Conservation (phyloP, 2,113 vertebrate genomes). For the Laticauda laticaudata region DNA sequence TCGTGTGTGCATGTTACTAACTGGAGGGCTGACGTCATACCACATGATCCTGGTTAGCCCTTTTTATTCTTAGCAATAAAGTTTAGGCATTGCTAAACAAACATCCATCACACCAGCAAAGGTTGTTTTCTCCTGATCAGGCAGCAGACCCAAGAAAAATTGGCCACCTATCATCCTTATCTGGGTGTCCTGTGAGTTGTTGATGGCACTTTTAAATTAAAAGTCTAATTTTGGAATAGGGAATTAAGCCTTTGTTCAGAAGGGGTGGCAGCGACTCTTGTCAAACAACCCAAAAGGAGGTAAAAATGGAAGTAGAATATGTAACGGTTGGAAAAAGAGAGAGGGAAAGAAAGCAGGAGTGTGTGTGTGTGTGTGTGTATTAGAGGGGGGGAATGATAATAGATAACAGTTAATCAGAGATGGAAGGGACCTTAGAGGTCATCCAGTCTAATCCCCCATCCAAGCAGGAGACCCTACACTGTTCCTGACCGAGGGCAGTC, state of each 20-base stretch:
- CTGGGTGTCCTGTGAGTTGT: background rate
- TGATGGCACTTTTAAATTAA: background rate
- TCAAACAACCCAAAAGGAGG: slow-evolving; percentile 20
- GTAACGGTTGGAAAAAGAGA: background rate
- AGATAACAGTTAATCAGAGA: too few relatives aligned
- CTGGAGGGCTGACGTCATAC: slow-evolving; percentile 35
- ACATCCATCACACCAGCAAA: slow-evolving; percentile 41
- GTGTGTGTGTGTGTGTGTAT: too few relatives aligned
- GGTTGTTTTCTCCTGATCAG: slow-evolving; percentile 36
- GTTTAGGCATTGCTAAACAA: slow-evolving; percentile 45
- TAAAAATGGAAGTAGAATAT: background rate
- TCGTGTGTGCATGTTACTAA: background rate
- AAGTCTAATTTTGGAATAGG: slow-evolving; percentile 41
- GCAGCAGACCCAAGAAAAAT: slow-evolving; percentile 3
- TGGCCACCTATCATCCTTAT: background rate
- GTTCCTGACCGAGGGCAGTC: too few relatives aligned
- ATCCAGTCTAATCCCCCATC: too few relatives aligned
- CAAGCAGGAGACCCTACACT: too few relatives aligned
- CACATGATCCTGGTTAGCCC: slow-evolving; percentile 46
- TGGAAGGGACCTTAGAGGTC: too few relatives aligned
- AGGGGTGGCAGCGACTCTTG: slow-evolving; percentile 3
- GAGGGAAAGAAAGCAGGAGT: background rate
- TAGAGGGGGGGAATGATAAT: too few relatives aligned
- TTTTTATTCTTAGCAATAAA: slow-evolving; percentile 50
- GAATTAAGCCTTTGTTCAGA: slow-evolving; percentile 31